Percentiles rank a stretch among this genome's conserved stretches.
These are phyloP conservation scores for Setipinna tenuifilis DNA, from an alignment of 2,797 vertebrate species.

Conservation along the genomic window DNA sequence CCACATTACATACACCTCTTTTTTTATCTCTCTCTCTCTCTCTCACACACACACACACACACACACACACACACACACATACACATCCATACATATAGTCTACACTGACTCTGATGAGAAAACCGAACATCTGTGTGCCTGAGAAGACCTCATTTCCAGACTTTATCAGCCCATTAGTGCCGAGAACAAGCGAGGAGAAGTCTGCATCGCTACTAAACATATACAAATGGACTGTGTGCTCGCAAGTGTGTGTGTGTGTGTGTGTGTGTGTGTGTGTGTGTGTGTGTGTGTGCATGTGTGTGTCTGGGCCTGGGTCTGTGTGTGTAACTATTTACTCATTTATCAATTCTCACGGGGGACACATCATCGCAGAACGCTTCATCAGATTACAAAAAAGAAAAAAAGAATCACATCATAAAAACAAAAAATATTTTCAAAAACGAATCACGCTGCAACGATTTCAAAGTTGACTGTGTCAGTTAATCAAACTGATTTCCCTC, in stretches of 20 bases:
- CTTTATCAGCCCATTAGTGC: constrained; percentile 33
- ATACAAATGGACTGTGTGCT: background rate
- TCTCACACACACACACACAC: background rate
- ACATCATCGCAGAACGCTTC: background rate
- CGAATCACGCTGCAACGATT: too few relatives aligned
- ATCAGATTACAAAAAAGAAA: background rate
- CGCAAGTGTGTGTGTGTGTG: background rate
- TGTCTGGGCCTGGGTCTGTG: background rate
- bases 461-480: background rate
- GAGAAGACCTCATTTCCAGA: constrained; percentile 34
- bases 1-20: background rate
- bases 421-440: background rate
- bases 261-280: background rate
- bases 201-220: background rate
- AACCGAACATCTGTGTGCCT: constrained; percentile 32
- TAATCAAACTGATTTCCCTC: background rate
- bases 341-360: background rate
- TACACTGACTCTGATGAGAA: constrained; percentile 18
- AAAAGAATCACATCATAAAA: background rate
- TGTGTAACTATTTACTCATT: background rate
- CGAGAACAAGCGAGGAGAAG: background rate
- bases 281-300: background rate
- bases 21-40: too few relatives aligned
- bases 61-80: background rate
- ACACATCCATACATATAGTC: background rate